Percentiles rank a stretch among this genome's conserved stretches.
Evolutionary conservation across 2,113 vertebrate species (phyloP).

Genomic region (Oostethus manadensis): DNA sequence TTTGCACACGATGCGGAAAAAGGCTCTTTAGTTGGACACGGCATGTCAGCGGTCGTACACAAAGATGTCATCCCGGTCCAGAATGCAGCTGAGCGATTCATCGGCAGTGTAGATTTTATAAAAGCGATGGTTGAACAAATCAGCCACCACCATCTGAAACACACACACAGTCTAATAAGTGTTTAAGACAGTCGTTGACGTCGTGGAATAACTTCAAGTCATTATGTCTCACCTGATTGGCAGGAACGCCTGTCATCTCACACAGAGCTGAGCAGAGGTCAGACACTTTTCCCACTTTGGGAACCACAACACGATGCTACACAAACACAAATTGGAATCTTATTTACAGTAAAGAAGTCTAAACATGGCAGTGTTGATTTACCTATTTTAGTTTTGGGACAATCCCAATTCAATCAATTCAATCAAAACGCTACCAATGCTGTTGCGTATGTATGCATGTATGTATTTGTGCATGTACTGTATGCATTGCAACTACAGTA

Average conservation of each 20-base stretch:
- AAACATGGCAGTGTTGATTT: neutral
- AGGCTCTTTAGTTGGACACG: neutral
- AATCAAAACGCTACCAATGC: too few species aligned
- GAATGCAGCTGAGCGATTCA: slow-evolving; percentile 81
- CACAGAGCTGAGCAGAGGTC: slow-evolving; percentile 79
- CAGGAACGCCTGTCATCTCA: slow-evolving; percentile 68
- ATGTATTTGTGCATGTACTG: too few species aligned
- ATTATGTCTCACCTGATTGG: slow-evolving; percentile 67
- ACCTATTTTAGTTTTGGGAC: too few species aligned
- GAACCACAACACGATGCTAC: slow-evolving; percentile 81
- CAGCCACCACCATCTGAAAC: slow-evolving; percentile 83
- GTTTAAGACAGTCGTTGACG: neutral
- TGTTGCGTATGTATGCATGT: too few species aligned
- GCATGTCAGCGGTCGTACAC: slow-evolving; percentile 66
- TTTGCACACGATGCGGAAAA: neutral
- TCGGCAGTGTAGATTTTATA: slow-evolving; percentile 83
- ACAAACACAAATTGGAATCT: neutral
- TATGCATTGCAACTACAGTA: too few species aligned
- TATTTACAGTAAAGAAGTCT: too few species aligned
- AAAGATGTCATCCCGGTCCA: slow-evolving; percentile 87
- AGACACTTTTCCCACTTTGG: slow-evolving; percentile 79
- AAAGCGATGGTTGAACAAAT: slow-evolving; percentile 88
- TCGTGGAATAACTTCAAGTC: neutral
- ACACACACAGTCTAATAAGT: neutral
- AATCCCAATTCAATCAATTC: too few species aligned